Conservation (phyloP, 2,113 vertebrate genomes). For the Eptesicus fuscus region DNA sequence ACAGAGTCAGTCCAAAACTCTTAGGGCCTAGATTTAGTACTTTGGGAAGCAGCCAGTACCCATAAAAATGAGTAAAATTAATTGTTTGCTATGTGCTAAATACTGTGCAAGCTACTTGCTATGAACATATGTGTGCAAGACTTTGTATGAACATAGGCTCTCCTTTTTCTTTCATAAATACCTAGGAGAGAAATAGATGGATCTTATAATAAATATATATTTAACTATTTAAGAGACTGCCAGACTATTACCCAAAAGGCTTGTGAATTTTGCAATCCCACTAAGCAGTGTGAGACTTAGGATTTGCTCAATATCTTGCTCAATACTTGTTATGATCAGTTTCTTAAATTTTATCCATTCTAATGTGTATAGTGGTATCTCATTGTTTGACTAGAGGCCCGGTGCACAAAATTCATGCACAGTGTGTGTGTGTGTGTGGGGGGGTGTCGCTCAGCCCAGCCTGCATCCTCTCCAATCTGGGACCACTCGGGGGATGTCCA, state of each 20-base stretch:
- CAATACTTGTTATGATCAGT: neutral
- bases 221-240: neutral
- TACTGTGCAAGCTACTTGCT: neutral
- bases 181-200: neutral
- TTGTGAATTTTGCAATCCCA: neutral
- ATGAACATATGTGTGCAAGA: neutral
- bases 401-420: too few relatives aligned
- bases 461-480: too few relatives aligned
- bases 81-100: neutral
- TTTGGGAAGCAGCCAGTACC: neutral
- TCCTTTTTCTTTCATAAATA: neutral
- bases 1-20: neutral
- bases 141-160: neutral
- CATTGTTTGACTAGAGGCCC: neutral
- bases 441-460: too few relatives aligned
- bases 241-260: neutral
- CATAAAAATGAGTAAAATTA: neutral
- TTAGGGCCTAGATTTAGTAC: neutral
- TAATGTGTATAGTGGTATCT: neutral
- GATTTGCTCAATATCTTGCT: neutral
- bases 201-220: neutral
- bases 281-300: neutral
- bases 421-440: too few relatives aligned
- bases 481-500: too few relatives aligned
- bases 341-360: neutral